Conservation (phyloP, 2,113 vertebrate genomes). For the Nesoenas mayeri region DNA sequence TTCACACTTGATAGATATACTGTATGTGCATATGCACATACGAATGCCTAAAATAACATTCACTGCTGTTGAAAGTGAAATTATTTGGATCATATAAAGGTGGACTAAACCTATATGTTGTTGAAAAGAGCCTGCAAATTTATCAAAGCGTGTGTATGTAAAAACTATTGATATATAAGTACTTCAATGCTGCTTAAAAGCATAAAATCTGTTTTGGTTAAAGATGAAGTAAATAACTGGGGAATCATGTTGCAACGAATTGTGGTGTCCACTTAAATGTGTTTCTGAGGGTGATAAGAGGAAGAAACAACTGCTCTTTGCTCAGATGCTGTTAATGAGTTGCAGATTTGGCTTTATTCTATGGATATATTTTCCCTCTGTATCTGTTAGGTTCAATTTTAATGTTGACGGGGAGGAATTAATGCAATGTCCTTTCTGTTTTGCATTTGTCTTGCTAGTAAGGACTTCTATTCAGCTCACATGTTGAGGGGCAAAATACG, state of each 20-base stretch:
- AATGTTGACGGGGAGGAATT: neutral
- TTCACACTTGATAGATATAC: neutral
- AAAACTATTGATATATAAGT: conserved; percentile 7
- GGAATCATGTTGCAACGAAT: conserved; percentile 3
- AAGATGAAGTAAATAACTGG: neutral
- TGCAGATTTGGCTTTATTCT: neutral
- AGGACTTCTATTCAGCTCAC: neutral
- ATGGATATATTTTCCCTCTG: neutral
- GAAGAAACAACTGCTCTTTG: conserved; percentile 22
- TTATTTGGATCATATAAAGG: neutral
- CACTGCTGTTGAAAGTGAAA: neutral
- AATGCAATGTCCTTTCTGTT: neutral
- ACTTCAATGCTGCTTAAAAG: neutral
- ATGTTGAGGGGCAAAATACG: neutral
- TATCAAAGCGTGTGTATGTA: neutral
- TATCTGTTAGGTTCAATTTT: neutral
- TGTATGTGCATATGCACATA: neutral
- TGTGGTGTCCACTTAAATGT: neutral
- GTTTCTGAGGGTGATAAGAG: neutral
- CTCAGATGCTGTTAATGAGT: conserved; percentile 1
- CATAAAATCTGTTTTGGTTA: neutral
- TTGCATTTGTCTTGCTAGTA: neutral
- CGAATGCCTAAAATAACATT: neutral
- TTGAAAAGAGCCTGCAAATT: neutral
- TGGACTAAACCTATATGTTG: neutral